Evolutionary conservation across 2,113 vertebrate genomes (phyloP), one percentile per base, ranked within the genome.

Genomic region (Tricholaema leucomelas): DNA sequence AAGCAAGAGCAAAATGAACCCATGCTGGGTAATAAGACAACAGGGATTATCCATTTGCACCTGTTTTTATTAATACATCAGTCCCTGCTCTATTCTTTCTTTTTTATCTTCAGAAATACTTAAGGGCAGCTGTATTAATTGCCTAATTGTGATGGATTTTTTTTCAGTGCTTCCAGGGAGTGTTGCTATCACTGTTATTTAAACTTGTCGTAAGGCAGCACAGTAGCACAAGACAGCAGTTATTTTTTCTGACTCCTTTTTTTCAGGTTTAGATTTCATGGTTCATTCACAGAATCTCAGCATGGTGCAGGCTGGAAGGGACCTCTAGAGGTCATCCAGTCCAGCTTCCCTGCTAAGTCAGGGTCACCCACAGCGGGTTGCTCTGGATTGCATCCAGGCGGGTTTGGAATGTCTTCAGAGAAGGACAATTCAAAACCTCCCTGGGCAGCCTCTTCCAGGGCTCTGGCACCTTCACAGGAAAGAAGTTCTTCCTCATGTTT

Each of bases 151-250:
- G 70, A 16, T 3, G 5, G 65, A 54, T 92, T 82, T 90, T 54
- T 36, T 85, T 61, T 48, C 1, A 0, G 28, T 31, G 38, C n/a
- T 74, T 23, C 42, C 38, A 2, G 24, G 42, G 48, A 36, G 4
- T 0, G 36, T 55, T 55, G 21, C 33, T 66, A 1, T 70, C 46
- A 16, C 4, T 0, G 0, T 16, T 8, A 14, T 40, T 66, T 65
- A 76, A 15, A 76, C 20, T 55, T 50, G 23, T 15, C 23, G 0
- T 1, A 23, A 76, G 30, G 36, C 67, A 56, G n/a, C 19, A 2
- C 8, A 5, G 59, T 12, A 79, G 23, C 42, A 14, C 20, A 5
- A 73, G 38, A 33, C 33, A 20, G 2, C 0, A 0, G 2, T 48
- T n/a, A 7, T 50, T 70, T 73, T 63, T 50, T 25, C 27, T 18